These are phyloP conservation scores for Malthinus seriepunctatus DNA, from an alignment of 2,888 invertebrate species.

Conservation along the genomic window DNA sequence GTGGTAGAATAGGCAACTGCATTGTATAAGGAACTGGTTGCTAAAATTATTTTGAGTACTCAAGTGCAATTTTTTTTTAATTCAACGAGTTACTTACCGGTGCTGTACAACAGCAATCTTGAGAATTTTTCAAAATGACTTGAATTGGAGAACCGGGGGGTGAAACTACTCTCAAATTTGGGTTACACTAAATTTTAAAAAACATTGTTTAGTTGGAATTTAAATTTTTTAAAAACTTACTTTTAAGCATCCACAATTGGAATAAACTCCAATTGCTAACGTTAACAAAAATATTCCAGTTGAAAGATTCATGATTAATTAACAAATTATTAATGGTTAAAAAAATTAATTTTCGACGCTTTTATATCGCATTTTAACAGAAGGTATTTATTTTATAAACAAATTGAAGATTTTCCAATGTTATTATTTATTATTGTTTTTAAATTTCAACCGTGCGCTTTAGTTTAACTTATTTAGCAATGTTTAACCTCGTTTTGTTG, in stretches of 20 bases:
- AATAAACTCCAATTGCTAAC: conserved; percentile 34
- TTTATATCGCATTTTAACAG: conserved; percentile 1
- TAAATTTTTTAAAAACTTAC: conserved; percentile 49
- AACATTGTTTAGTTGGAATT: neutral
- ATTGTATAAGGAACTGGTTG: conserved; percentile 31
- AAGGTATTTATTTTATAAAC: neutral
- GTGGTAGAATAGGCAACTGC: conserved; percentile 22
- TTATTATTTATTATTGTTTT: too few species aligned
- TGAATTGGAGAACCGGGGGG: conserved; percentile 41
- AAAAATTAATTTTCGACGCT: too few species aligned
- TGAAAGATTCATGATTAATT: conserved; percentile 35
- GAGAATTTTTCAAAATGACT: conserved; percentile 43
- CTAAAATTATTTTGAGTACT: neutral
- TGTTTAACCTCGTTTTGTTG: too few species aligned
- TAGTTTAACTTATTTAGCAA: too few species aligned
- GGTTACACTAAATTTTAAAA: conserved; percentile 48
- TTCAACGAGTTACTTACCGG: conserved; percentile 14
- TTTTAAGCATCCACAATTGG: too few species aligned
- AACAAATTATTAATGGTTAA: neutral
- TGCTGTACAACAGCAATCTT: conserved; percentile 33
- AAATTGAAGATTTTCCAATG: too few species aligned
- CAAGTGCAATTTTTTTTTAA: neutral
- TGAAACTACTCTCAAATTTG: conserved; percentile 44
- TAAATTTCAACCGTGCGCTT: too few species aligned
- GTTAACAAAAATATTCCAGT: conserved; percentile 29